Base-by-base conservation (phyloP, 2,113 vertebrate species). In the Procavia capensis region DNA sequence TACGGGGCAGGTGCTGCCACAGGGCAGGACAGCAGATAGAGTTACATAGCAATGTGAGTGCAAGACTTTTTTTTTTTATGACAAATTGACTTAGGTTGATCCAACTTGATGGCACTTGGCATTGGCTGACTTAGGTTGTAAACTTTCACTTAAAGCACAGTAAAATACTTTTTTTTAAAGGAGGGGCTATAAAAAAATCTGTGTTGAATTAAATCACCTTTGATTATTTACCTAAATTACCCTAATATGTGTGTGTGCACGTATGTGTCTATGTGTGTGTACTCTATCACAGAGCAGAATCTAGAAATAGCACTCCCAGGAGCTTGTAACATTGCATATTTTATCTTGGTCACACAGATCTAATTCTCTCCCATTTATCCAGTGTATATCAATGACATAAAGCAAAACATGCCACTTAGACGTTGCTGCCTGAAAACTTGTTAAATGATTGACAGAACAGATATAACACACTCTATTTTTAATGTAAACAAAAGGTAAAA, bases 331-430 rank as follows among this genome's bases (percentile, higher is more conserved):
- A 81, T 16, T 41, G n/a, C 1, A 13, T 20, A 2, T 81, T 61
- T 72, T 34, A 10, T 82, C 41, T 27, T 74, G n/a, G 1, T 43
- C 47, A 16, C 78, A 20, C 47, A 10, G 50, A 36, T 25, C 19
- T 61, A 31, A 61, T 5, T 70, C 16, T n/a, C 1, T 36, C 27
- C 6, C 63, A 17, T 47, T 70, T 31, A 75, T 0, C 68, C 68
- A 10, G 0, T 66, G 0, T 19, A 59, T 47, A 4, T 31, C 16
- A 13, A 82, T 4, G 41, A 61, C 0, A 25, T 10, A 50, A 4
- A 74, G 4, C 6, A 74, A 11, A 36, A 41, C 3, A 27, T 50
- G 25, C 9, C 2, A 70, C n/a, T 64, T 45, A 64, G 25, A 75
- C 92, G 25, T 43, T 88, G 27, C 22, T 76, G 10, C 34, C 13